Conservation (phyloP, 2,888 invertebrate species). For the Timema podura region DNA sequence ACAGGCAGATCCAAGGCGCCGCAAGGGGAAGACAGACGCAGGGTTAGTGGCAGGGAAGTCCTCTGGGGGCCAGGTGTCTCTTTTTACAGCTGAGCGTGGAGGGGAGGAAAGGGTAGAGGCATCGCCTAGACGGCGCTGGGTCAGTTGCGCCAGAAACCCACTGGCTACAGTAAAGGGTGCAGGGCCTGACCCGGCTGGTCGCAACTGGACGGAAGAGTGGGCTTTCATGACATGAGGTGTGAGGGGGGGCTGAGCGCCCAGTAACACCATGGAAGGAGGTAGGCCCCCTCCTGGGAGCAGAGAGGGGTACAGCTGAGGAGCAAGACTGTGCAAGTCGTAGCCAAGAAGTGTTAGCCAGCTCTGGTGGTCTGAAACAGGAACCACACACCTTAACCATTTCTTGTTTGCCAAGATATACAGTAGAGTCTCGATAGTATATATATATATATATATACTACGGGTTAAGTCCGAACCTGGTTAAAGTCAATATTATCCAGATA, state of each 20-base stretch:
- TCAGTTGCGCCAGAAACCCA: constrained; percentile 77
- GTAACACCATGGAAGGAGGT: constrained; percentile 44
- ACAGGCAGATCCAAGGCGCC: constrained; percentile 62
- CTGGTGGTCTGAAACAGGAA: constrained; percentile 64
- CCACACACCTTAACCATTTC: too few species aligned
- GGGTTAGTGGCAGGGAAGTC: constrained; percentile 69
- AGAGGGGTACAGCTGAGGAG: constrained; percentile 79
- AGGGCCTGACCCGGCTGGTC: constrained; percentile 9
- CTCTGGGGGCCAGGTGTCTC: constrained; percentile 58
- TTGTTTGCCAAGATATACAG: too few species aligned
- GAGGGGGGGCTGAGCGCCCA: constrained; percentile 37
- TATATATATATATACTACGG: too few species aligned
- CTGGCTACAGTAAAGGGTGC: constrained; percentile 65
- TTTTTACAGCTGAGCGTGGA: constrained; percentile 73
- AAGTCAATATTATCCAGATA: too few species aligned
- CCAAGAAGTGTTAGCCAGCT: constrained; percentile 83
- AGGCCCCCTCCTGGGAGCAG: constrained; percentile 49
- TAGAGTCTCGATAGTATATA: too few species aligned
- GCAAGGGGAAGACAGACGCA: constrained; percentile 33
- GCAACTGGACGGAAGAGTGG: constrained; percentile 26
- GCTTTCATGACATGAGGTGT: constrained; percentile 26
- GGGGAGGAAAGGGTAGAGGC: constrained; percentile 49
- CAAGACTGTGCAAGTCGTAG: constrained; percentile 77
- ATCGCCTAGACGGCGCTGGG: constrained; percentile 72
- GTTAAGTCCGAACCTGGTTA: too few species aligned